phyloP scores from a whole-genome alignment of 2,113 vertebrate species.

The Oryzias woworae region DNA sequence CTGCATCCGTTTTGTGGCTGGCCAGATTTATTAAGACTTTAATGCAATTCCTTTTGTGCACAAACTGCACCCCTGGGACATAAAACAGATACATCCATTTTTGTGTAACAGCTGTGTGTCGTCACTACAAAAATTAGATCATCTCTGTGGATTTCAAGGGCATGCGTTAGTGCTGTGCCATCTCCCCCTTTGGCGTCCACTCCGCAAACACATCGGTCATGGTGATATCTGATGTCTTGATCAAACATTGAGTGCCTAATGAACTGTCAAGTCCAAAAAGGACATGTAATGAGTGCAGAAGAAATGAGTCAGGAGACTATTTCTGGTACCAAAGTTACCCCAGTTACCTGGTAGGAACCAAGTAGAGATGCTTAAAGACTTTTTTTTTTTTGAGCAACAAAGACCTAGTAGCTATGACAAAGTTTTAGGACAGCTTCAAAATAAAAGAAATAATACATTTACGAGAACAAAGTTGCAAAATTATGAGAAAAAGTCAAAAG shows the following conservation, averaged over 20 bases:
- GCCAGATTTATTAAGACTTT: conserved; percentile 30
- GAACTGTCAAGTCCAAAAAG: too few species aligned
- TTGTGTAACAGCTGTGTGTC: conserved; percentile 18
- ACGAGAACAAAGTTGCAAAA: too few species aligned
- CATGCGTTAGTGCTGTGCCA: neutral
- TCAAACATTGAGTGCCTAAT: neutral
- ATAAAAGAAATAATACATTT: too few species aligned
- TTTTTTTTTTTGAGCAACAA: too few species aligned
- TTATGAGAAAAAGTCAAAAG: too few species aligned
- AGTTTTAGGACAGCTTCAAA: too few species aligned
- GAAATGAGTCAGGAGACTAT: too few species aligned
- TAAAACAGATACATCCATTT: conserved; percentile 19
- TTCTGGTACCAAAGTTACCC: too few species aligned
- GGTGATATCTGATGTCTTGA: neutral
- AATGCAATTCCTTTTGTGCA: conserved; percentile 35
- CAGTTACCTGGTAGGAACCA: too few species aligned
- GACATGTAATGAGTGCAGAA: too few species aligned
- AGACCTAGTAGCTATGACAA: too few species aligned
- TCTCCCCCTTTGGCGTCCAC: neutral
- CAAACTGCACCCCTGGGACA: conserved; percentile 7
- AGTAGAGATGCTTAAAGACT: too few species aligned
- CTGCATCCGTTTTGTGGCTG: neutral
- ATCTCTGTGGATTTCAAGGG: neutral
- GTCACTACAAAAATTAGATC: neutral
- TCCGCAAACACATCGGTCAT: neutral